phyloP scores from a whole-genome alignment of 2,113 vertebrate genomes.

The Tenebrosternarchus preto region DNA sequence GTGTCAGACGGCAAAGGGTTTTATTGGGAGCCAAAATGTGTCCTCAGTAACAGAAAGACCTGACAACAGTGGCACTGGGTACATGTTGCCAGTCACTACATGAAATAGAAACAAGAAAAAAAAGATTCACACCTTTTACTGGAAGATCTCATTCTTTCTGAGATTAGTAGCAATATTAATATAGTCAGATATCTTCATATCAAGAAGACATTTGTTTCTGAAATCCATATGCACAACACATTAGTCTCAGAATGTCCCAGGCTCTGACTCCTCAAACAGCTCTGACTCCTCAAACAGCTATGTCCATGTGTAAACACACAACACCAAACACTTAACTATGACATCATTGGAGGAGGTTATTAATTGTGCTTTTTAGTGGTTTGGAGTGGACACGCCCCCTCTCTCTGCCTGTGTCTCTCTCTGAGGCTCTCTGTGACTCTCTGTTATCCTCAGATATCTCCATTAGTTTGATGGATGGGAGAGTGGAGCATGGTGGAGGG shows the following conservation, averaged over 20 bases:
- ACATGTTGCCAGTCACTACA: too few species aligned
- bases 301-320: constrained; percentile 76
- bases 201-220: constrained; percentile 67
- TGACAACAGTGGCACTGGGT: too few species aligned
- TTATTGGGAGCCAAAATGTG: background rate
- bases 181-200: constrained; percentile 7
- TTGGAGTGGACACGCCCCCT: constrained; percentile 61
- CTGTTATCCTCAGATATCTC: constrained; percentile 54
- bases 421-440: constrained; percentile 29
- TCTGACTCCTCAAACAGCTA: constrained; percentile 52
- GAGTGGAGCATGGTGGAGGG: constrained; percentile 31
- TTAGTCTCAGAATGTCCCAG: constrained; percentile 69
- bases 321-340: constrained; percentile 81
- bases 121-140: too few species aligned
- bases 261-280: constrained; percentile 69
- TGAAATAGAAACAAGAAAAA: too few species aligned
- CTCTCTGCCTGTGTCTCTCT: constrained; percentile 29
- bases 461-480: constrained; percentile 68
- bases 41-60: background rate
- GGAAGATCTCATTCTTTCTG: background rate
- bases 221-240: constrained; percentile 67
- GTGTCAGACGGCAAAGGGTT: constrained; percentile 60
- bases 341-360: constrained; percentile 76
- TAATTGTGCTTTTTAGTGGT: constrained; percentile 75
- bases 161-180: constrained; percentile 57